Evolutionary conservation across 2,797 vertebrate genomes (phyloP), one percentile per base, ranked within the genome.

Genomic region (Spinus olivaceus): DNA sequence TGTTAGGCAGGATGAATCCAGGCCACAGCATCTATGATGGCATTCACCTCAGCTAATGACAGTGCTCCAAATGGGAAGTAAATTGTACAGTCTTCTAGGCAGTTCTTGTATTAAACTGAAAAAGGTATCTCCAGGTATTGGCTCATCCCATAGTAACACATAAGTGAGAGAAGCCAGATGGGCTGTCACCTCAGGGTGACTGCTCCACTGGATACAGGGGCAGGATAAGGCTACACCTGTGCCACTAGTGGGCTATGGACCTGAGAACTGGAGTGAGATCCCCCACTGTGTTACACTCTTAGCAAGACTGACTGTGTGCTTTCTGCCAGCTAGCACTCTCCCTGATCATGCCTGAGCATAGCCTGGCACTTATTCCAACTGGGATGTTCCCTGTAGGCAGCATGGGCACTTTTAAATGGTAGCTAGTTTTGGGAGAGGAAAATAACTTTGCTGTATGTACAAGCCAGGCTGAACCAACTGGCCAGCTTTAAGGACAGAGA

Each of bases 281-380:
- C 4, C 14, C 12, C 28, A 24, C 3, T 39, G 46, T 5, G 8
- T 59, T 42, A 57, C 1, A 13, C 5, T 18, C 22, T 12, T 22
- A 63, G 65, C 11, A 77, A 59, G 32, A 60, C 8, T 0, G 0
- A 65, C 35, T 59, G 30, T 21, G 33, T 0, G 5, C 3, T 22
- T 80, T 66, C 54, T 71, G 63, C 11, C 69, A 70, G 17, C 37
- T 47, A 32, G 12, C 23, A 23, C 28, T n/a, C 14, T 33, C 28
- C 25, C 37, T 71, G 9, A 32, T 44, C 18, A 5, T 22, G 18
- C 13, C 49, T 56, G 49, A 78, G 69, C 41, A 83, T 7, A 56
- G 39, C 23, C 5, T 60, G 33, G 32, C 32, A 28, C 49, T 81
- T 74, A 81, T 8, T 5, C 8, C 32, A 30, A 1, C n/a, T 30